phyloP scores from a whole-genome alignment of 2,888 invertebrate species.

The Parelbella ahira region DNA sequence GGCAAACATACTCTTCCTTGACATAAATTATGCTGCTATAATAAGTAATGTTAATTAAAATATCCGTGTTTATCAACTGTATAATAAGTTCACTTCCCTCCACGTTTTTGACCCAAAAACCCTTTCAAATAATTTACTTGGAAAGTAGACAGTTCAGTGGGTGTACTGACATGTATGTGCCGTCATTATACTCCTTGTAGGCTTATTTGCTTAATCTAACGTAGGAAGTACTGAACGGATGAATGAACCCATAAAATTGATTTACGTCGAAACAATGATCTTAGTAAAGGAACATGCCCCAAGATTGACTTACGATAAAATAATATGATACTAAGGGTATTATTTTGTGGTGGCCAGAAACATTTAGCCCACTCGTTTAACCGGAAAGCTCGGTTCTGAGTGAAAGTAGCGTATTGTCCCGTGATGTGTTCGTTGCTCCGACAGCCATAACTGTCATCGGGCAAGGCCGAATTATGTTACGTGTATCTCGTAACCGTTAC shows the following conservation, averaged over 20 bases:
- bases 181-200: not conserved
- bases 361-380: constrained; percentile 23
- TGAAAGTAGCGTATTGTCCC: constrained; percentile 12
- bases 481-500: constrained; percentile 12
- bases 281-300: constrained; percentile 18
- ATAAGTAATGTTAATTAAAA: too few relatives aligned
- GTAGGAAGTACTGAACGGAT: constrained; percentile 22
- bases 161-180: not conserved
- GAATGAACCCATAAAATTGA: constrained; percentile 25
- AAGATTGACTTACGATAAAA: constrained; percentile 24
- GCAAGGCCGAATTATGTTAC: constrained; percentile 20
- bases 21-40: too few relatives aligned
- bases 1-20: too few relatives aligned
- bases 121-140: too few relatives aligned
- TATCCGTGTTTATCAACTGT: too few relatives aligned
- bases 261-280: constrained; percentile 23
- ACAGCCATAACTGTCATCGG: constrained; percentile 19
- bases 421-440: constrained; percentile 14
- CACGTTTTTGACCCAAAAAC: too few relatives aligned
- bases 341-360: constrained; percentile 12
- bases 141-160: not conserved
- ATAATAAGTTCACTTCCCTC: too few relatives aligned
- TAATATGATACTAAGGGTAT: constrained; percentile 11
- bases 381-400: constrained; percentile 13
- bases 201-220: constrained; percentile 13